A percentile compares a stretch with the other conserved stretches of the same genome.
These are phyloP conservation scores for Megaptera novaeangliae DNA, from an alignment of 2,113 vertebrate genomes.

Conservation along the genomic window DNA sequence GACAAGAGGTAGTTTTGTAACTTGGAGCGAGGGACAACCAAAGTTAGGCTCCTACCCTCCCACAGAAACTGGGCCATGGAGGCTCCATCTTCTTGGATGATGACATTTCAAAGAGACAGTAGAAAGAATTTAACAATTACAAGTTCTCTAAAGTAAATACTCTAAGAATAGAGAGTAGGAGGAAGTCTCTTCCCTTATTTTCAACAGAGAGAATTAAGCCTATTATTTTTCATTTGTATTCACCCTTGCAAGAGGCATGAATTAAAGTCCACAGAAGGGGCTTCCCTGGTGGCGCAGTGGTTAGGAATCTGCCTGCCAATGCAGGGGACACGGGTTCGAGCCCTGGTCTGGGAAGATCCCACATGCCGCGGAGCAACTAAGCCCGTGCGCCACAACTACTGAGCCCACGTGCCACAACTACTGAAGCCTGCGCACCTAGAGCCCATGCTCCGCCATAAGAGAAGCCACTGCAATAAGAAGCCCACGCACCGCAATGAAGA, in stretches of 20 bases:
- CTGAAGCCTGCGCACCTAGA: too few species aligned
- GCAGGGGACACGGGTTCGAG: too few species aligned
- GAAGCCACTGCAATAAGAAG: too few species aligned
- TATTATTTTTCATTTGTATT: neutral
- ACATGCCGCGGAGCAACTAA: too few species aligned
- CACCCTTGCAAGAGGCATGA: neutral
- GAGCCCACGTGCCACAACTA: too few species aligned
- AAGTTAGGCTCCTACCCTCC: neutral
- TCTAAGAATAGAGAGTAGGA: neutral
- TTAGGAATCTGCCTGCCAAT: too few species aligned
- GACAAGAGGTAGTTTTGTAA: neutral
- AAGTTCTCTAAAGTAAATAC: neutral
- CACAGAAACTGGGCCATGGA: neutral
- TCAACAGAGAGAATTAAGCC: neutral
- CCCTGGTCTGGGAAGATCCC: too few species aligned
- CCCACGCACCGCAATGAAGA: accelerated
- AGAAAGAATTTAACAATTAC: neutral
- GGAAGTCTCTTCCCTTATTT: neutral
- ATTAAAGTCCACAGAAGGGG: neutral
- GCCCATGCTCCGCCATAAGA: accelerated
- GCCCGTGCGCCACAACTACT: too few species aligned
- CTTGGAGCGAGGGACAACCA: neutral
- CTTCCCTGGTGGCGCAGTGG: too few species aligned
- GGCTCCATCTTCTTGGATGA: neutral
- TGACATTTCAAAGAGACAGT: neutral